Percentiles rank a stretch among this genome's conserved stretches.
Conservation (phyloP, 2,113 vertebrate genomes). For the Callipepla squamata region DNA sequence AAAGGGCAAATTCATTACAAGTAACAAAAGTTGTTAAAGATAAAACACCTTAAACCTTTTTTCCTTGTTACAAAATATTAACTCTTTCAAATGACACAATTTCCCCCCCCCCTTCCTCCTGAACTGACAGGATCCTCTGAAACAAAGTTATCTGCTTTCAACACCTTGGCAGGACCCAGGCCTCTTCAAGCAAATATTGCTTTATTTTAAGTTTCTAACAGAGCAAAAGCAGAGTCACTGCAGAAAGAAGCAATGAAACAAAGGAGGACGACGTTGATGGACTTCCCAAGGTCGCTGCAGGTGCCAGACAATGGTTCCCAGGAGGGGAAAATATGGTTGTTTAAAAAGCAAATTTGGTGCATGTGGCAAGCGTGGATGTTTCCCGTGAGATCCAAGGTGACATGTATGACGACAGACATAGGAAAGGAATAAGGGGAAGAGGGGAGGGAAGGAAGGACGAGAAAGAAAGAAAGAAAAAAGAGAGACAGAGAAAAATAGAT, state of each 20-base stretch:
- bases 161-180: slow-evolving; percentile 53
- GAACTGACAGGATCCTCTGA: slow-evolving; percentile 59
- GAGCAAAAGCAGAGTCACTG: slow-evolving; percentile 87
- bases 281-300: slow-evolving; percentile 89
- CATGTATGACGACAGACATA: slow-evolving; percentile 79
- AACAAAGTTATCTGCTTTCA: slow-evolving; percentile 61
- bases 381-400: slow-evolving; percentile 87
- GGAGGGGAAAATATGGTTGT: slow-evolving; percentile 71
- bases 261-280: slow-evolving; percentile 87
- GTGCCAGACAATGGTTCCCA: slow-evolving; percentile 77
- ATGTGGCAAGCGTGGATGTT: slow-evolving; percentile 79
- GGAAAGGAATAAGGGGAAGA: slow-evolving; percentile 58
- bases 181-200: slow-evolving; percentile 71
- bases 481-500: slow-evolving; percentile 83
- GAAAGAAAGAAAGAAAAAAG: slow-evolving; percentile 52
- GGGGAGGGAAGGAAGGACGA: slow-evolving; percentile 58
- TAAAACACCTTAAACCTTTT: slow-evolving; percentile 40
- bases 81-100: slow-evolving; percentile 38
- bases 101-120: neutral
- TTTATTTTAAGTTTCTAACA: slow-evolving; percentile 82
- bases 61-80: slow-evolving; percentile 60
- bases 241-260: slow-evolving; percentile 88
- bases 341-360: slow-evolving; percentile 73
- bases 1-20: slow-evolving; percentile 20
- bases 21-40: slow-evolving; percentile 26